Evolutionary conservation across 1,140 invertebrate species (phyloP), one percentile per base, ranked within the genome.

Genomic region (Lerema accius): DNA sequence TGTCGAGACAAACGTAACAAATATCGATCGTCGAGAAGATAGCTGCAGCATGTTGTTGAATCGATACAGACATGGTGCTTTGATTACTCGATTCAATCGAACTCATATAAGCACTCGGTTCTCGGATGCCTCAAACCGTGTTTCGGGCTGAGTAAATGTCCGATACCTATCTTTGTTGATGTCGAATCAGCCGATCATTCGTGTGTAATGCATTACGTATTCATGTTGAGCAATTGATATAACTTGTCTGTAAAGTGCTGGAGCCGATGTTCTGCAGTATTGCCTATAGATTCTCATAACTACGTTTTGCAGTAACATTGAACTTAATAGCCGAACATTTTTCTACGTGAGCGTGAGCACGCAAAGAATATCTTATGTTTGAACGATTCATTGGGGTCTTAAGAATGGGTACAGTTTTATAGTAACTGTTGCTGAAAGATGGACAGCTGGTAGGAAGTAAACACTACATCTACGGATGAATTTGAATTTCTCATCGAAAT

Each of bases 21-120:
- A 88, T 86, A 87, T 84, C 78, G 83, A 90, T 89, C 78, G 82
- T 81, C 68, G 56, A 63, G 39, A 43, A 86, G 87, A 88, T 88
- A 90, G 81, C 78, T 78, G 15, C 75, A 71, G 75, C 79, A 72
- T 76, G 84, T 85, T 84, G 82, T 86, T 82, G 82, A 81, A 89
- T 87, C 82, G 82, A 84, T 86, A 84, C 73, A 78, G 82, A 89
- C 86, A 87, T 78, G 84, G 74, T 63, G 82, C 81, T 82, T 84
- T 88, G 87, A 90, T 90, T 88, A 84, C 71, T 81, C 76, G 84
- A 83, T 88, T 89, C 76, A 81, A 85, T 84, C 83, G 72, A 71
- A 80, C 72, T 76, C 74, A 79, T 79, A 78, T 77, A 72, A 69
- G 70, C 67, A 71, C 67, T 73, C 58, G 63, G 74, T 56, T 67